phyloP scores from a whole-genome alignment of 2,888 invertebrate species.

The Tortricodes alternella region DNA sequence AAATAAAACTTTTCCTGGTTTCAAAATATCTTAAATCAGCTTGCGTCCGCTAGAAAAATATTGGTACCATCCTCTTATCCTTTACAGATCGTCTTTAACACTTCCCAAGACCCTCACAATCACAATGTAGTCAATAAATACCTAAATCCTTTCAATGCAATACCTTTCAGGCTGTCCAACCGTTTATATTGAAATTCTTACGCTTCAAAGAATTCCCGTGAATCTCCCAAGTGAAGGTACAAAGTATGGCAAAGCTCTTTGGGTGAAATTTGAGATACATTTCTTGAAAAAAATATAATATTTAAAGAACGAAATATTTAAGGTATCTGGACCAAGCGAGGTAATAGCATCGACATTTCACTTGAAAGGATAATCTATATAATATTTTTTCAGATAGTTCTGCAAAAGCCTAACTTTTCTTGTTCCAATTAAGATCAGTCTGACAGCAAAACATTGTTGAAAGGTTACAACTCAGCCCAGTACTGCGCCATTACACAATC shows the following conservation, averaged over 20 bases:
- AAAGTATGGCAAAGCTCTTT: slow-evolving; percentile 31
- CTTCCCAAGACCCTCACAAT: neutral
- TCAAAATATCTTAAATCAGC: neutral
- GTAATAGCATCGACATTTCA: neutral
- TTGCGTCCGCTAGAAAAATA: neutral
- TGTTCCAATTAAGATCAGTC: neutral
- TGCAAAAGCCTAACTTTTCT: neutral
- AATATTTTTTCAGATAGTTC: neutral
- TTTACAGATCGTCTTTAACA: neutral
- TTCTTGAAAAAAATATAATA: neutral
- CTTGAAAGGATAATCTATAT: neutral
- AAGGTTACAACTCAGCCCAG: neutral
- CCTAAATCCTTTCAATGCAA: slow-evolving; percentile 36
- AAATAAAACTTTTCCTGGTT: neutral
- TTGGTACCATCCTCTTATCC: neutral
- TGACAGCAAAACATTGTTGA: neutral
- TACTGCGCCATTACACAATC: neutral
- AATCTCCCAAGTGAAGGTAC: slow-evolving; percentile 40
- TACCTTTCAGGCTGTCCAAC: slow-evolving; percentile 35
- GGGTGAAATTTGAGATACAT: slow-evolving; percentile 22
- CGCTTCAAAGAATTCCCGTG: slow-evolving; percentile 49
- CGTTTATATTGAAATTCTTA: slow-evolving; percentile 61
- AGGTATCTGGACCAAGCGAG: no score
- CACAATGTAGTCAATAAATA: slow-evolving; percentile 37
- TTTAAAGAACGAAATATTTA: no score